phyloP scores from a whole-genome alignment of 2,888 invertebrate species.

The Pseudeuparius sepicola region DNA sequence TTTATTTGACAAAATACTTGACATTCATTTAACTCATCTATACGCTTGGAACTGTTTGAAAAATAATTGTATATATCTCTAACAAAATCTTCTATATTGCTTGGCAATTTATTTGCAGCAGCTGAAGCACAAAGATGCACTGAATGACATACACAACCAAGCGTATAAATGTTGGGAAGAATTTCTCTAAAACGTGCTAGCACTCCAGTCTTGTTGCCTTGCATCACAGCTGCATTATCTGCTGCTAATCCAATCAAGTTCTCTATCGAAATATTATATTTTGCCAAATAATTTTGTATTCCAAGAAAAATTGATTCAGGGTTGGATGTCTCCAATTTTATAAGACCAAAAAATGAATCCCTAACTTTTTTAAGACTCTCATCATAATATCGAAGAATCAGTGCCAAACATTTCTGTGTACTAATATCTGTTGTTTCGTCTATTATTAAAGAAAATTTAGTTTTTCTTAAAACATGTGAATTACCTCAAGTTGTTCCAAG shows the following conservation, averaged over 20 bases:
- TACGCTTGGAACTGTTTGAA: too few relatives aligned
- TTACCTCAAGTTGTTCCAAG: too few relatives aligned
- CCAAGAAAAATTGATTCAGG: conserved; percentile 8
- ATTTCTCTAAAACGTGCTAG: conserved; percentile 9
- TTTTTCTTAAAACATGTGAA: too few relatives aligned
- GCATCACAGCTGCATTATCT: conserved; percentile 8
- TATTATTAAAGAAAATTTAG: too few relatives aligned
- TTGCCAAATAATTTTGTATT: conserved; percentile 5
- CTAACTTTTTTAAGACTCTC: conserved; percentile 6
- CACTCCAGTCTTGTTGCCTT: conserved; percentile 2
- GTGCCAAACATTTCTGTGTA: conserved; percentile 13
- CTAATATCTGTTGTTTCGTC: conserved; percentile 14
- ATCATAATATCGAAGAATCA: conserved; percentile 13
- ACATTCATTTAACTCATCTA: too few relatives aligned
- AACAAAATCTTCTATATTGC: conserved; percentile 11
- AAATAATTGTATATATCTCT: conserved; percentile 11
- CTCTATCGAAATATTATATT: conserved; percentile 4
- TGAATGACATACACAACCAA: too few relatives aligned
- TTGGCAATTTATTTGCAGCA: conserved; percentile 10
- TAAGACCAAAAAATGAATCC: conserved; percentile 12
- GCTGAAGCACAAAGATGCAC: too few relatives aligned
- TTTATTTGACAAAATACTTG: conserved; percentile 14
- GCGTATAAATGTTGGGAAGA: conserved; percentile 11
- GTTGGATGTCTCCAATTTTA: conserved; percentile 9
- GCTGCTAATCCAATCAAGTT: too few relatives aligned